Percentiles rank a stretch among this genome's conserved stretches.
These are phyloP conservation scores for Patagioenas fasciata DNA, from an alignment of 2,113 vertebrate species.

Conservation along the genomic window DNA sequence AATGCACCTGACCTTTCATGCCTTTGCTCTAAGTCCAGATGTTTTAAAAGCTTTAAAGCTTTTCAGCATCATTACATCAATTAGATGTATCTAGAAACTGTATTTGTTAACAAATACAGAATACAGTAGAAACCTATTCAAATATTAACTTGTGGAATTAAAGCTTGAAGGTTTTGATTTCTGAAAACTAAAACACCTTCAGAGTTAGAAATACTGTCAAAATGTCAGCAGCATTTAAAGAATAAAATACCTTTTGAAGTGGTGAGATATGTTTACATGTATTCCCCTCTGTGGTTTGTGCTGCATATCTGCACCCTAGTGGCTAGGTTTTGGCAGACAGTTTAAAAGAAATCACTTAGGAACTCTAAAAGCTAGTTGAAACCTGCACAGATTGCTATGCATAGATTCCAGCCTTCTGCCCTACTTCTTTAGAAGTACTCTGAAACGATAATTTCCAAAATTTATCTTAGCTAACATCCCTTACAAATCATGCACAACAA, in stretches of 20 bases:
- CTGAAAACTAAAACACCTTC: background rate
- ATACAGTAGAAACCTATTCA: background rate
- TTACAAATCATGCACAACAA: background rate
- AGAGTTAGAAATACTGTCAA: background rate
- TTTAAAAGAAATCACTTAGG: background rate
- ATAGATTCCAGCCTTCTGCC: background rate
- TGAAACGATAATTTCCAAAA: background rate
- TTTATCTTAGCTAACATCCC: background rate
- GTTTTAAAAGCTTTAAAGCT: background rate
- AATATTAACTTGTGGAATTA: background rate
- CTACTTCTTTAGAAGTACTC: background rate
- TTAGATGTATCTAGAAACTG: background rate
- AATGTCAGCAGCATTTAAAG: background rate
- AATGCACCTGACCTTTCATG: background rate
- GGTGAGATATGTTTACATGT: background rate
- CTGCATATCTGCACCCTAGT: constrained; percentile 56
- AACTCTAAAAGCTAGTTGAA: background rate
- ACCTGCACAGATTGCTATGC: background rate
- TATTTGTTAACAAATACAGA: background rate
- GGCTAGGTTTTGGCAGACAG: constrained; percentile 23
- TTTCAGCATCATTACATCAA: background rate
- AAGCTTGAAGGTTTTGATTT: background rate
- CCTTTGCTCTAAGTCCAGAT: background rate
- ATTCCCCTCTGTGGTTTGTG: background rate
- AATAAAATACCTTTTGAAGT: background rate